Percentiles rank a stretch among this genome's conserved stretches.
These are phyloP conservation scores for Etia nguti DNA, from an alignment of 2,113 vertebrate genomes.

Conservation along the genomic window DNA sequence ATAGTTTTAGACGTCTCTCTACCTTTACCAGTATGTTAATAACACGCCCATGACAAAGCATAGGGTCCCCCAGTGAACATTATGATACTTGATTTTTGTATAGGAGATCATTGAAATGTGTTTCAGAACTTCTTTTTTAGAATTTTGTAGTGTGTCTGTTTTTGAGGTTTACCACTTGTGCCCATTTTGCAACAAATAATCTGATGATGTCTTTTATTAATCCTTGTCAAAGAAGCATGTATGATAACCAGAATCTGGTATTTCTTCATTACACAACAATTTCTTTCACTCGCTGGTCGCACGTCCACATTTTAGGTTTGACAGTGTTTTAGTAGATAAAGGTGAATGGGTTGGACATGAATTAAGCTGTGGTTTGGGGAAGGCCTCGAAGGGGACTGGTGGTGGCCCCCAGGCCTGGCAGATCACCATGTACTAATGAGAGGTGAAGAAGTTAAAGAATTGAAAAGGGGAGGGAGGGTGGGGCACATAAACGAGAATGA, in stretches of 20 bases:
- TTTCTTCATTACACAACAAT: no score
- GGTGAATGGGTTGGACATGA: background rate
- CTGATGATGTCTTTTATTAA: background rate
- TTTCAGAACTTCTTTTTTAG: background rate
- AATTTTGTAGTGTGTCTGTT: background rate
- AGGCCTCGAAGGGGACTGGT: background rate
- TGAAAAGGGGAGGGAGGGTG: no score
- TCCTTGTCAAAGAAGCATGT: background rate
- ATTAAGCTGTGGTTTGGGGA: background rate
- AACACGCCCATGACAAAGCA: background rate
- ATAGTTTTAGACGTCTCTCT: background rate
- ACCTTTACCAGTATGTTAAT: background rate
- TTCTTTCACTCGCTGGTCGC: no score
- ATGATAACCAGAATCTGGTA: no score
- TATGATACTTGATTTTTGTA: background rate
- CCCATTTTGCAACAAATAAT: background rate
- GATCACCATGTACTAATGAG: accelerated
- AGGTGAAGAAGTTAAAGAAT: no score
- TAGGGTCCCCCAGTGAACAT: background rate
- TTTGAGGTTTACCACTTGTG: background rate
- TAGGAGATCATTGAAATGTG: background rate
- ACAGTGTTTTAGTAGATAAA: no score
- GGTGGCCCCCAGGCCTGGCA: background rate
- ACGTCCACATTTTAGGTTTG: no score
- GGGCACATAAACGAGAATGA: background rate